phyloP scores from a whole-genome alignment of 2,113 vertebrate genomes.

The Pionites leucogaster region DNA sequence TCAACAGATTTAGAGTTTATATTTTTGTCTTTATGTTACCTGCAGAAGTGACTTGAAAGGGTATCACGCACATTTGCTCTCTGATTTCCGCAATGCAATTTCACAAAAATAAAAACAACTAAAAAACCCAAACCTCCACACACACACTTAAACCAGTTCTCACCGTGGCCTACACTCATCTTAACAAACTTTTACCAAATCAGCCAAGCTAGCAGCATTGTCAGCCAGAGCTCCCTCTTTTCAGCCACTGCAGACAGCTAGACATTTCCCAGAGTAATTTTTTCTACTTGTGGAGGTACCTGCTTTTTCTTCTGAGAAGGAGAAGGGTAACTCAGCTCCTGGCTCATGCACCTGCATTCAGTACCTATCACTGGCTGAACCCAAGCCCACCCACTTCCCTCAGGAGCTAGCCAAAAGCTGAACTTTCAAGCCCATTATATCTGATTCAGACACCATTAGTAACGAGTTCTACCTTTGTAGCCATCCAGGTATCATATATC shows the following conservation, averaged over 20 bases:
- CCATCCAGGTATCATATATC: background rate
- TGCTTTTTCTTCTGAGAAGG: background rate
- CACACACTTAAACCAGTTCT: background rate
- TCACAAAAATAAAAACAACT: background rate
- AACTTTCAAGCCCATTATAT: background rate
- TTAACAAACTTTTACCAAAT: background rate
- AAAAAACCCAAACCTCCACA: accelerated
- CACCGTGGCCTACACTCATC: background rate
- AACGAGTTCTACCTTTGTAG: background rate
- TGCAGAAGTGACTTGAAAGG: background rate
- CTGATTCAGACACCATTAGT: background rate
- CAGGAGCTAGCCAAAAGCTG: background rate
- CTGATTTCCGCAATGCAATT: background rate
- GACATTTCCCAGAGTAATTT: background rate
- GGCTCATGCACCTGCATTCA: background rate
- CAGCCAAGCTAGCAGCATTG: background rate
- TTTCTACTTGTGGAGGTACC: background rate
- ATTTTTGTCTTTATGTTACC: background rate
- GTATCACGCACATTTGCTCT: background rate
- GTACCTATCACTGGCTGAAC: background rate
- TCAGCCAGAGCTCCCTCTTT: background rate
- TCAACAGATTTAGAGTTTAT: background rate
- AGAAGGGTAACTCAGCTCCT: background rate
- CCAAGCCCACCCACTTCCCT: background rate
- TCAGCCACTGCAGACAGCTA: background rate